A percentile compares a stretch with the other conserved stretches of the same genome.
Conservation (phyloP, 2,888 invertebrate genomes). For the Orthosia gracilis region DNA sequence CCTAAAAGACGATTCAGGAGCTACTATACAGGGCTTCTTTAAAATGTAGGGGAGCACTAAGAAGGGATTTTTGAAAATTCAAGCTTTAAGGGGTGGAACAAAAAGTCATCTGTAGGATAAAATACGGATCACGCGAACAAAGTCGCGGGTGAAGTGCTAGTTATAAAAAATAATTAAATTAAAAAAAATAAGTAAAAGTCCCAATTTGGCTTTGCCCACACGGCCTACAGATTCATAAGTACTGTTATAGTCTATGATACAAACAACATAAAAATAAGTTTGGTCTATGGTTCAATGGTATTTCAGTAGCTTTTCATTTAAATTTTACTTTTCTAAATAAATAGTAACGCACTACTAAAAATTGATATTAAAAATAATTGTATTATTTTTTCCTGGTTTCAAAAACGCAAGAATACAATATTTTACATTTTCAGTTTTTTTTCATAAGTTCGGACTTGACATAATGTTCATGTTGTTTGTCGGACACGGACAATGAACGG, state of each 20-base stretch:
- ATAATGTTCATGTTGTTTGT: slow-evolving; percentile 75
- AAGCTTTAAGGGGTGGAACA: no score
- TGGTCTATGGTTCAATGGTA: slow-evolving; percentile 26
- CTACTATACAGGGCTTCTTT: no score
- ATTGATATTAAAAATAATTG: neutral
- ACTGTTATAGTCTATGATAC: slow-evolving; percentile 25
- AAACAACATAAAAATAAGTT: neutral
- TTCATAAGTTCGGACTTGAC: slow-evolving; percentile 60
- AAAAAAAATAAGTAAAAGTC: no score
- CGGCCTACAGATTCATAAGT: no score
- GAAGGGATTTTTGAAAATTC: no score
- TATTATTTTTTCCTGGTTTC: neutral
- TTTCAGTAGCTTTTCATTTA: neutral
- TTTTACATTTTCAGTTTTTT: slow-evolving; percentile 56
- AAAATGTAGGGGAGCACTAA: no score
- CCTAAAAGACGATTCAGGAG: no score
- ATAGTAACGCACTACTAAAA: neutral
- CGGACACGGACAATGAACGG: slow-evolving; percentile 84
- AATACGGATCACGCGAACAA: no score
- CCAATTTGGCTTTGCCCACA: no score
- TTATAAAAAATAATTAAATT: no score
- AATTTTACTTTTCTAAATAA: neutral
- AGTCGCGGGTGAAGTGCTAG: no score
- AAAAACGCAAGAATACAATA: slow-evolving; percentile 15
- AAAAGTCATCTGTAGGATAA: no score